Conservation (phyloP, 2,888 invertebrate species). For the Melinaea menophilus region DNA sequence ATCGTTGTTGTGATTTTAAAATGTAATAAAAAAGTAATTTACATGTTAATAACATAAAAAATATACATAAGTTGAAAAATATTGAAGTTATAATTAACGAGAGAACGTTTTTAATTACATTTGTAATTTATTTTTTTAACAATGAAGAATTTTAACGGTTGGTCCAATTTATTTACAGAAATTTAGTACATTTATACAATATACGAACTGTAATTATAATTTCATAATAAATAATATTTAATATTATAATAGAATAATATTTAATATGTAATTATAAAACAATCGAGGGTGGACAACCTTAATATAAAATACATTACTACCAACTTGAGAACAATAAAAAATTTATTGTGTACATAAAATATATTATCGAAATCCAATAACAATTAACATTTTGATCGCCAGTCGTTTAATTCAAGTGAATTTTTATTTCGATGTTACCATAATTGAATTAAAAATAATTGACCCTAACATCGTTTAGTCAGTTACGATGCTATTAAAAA, state of each 20-base stretch:
- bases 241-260: too few species aligned
- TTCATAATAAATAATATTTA: background rate
- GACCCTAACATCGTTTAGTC: conserved; percentile 15
- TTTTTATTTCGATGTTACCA: conserved; percentile 22
- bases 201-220: too few species aligned
- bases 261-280: conserved; percentile 7
- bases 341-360: conserved; percentile 40
- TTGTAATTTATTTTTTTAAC: too few species aligned
- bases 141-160: too few species aligned
- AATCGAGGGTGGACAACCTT: conserved; percentile 18
- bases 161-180: too few species aligned
- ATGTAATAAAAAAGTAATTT: too few species aligned
- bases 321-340: conserved; percentile 28
- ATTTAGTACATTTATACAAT: too few species aligned
- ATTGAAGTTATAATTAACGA: too few species aligned
- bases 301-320: background rate
- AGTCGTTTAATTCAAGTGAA: conserved; percentile 24
- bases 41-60: too few species aligned
- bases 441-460: conserved; percentile 27
- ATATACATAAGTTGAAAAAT: too few species aligned
- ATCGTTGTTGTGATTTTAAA: too few species aligned
- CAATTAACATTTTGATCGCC: conserved; percentile 34
- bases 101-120: too few species aligned
- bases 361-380: conserved; percentile 38
- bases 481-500: conserved; percentile 5